Base-by-base conservation (phyloP, 2,888 invertebrate genomes). In the Ophion ventricosus region DNA sequence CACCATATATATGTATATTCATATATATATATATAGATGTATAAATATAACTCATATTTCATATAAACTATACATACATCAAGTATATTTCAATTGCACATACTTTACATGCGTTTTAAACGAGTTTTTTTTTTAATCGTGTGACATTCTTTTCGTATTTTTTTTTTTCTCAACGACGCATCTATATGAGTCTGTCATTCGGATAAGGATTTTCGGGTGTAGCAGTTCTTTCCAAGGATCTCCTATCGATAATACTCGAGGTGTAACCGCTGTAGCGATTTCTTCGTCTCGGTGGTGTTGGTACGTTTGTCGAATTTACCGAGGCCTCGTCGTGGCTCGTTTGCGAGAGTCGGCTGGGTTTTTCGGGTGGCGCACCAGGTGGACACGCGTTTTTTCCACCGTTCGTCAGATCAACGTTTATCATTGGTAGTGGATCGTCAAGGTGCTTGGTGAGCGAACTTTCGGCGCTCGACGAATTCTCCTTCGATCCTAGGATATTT, bases 281-380 rank as follows among this genome's bases (percentile, higher is more conserved):
- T 49, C 87, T 86, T 59, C 89, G 88, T 20, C 90, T 88, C 2
- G 93, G 93, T 1, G 93, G 93, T 0, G 92, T 92, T 14, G 93
- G 93, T 8, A 89, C 88, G 61, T 86, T 87, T 57, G 73, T 49
- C 20, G 81, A 84, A 35, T 82, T 83, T n/a, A 85, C 85, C 7
- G 72, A 20, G 2, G 86, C 63, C 3, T 91, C 89, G 2, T 91
- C 90, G 63, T 87, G 75, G 81, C 84, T 88, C 1, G 85, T 72
- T 43, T 89, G 89, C 43, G 90, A 88, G 69, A 90, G 84, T 56
- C 92, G 89, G 43, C 87, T 90, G 0, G 92, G 92, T 77, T 92
- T 92, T 84, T 91, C 92, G 7, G 92, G 91, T 2, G 91, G 88
- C 3, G 88, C 85, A 4, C 87, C 87, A 10, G 56, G 14, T 0